phyloP scores from a whole-genome alignment of 2,888 invertebrate species.

The Kuschelorhynchus macadamiae region DNA sequence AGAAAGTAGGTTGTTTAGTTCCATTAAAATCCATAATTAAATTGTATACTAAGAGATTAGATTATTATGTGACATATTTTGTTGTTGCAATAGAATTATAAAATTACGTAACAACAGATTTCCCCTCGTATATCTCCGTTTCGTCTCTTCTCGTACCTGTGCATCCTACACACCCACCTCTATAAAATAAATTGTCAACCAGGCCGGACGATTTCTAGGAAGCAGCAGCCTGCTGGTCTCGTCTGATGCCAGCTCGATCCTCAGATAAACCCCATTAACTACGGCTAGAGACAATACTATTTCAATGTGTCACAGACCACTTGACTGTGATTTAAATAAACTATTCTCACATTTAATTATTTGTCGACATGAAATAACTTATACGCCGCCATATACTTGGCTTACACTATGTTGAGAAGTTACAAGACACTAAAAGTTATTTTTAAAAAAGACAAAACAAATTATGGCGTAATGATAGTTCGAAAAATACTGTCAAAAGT shows the following conservation, averaged over 20 bases:
- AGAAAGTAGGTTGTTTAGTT: too few species aligned
- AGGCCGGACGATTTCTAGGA: constrained; percentile 68
- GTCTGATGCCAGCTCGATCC: constrained; percentile 52
- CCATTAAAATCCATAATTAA: too few species aligned
- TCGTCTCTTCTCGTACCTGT: constrained; percentile 52
- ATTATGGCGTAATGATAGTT: too few species aligned
- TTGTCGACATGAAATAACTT: constrained; percentile 19
- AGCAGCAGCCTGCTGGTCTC: constrained; percentile 60
- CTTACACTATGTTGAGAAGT: too few species aligned
- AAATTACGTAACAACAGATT: neutral
- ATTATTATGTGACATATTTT: too few species aligned
- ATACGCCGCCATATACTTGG: too few species aligned
- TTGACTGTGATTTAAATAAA: constrained; percentile 49
- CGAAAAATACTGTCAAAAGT: too few species aligned
- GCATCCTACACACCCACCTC: constrained; percentile 64
- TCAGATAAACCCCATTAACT: constrained; percentile 70
- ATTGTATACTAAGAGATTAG: too few species aligned
- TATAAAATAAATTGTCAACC: constrained; percentile 71
- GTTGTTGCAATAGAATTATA: too few species aligned
- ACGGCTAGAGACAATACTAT: constrained; percentile 70
- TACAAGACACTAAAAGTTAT: too few species aligned
- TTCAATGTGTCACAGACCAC: constrained; percentile 68
- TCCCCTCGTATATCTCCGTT: constrained; percentile 35
- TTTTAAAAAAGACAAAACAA: too few species aligned
- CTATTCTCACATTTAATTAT: constrained; percentile 50